A percentile compares a stretch with the other conserved stretches of the same genome.
Evolutionary conservation across 2,797 vertebrate genomes (phyloP).

Genomic region (Benthosema pterotum): DNA sequence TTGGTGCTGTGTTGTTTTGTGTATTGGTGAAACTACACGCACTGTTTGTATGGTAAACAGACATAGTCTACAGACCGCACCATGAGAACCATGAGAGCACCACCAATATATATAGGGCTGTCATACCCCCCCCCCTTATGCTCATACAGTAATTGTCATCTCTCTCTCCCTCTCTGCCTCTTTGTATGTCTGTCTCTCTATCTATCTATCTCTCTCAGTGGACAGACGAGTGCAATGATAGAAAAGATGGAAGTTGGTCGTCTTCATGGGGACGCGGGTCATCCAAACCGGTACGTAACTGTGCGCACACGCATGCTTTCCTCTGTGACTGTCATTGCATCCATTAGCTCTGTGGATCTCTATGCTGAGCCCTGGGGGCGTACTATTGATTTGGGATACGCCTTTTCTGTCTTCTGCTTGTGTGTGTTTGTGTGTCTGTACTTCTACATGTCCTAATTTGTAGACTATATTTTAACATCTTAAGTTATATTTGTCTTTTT

Average conservation of each 20-base stretch:
- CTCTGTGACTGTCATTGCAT: background rate
- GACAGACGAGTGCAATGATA: slow-evolving; percentile 88
- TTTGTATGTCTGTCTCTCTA: background rate
- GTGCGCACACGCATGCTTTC: background rate
- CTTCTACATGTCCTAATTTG: no score
- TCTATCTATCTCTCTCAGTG: slow-evolving; percentile 80
- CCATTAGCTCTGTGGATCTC: background rate
- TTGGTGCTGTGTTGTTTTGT: no score
- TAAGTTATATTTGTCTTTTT: no score
- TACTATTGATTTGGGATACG: background rate
- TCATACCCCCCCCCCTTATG: no score
- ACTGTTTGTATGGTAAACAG: no score
- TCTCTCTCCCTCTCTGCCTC: background rate
- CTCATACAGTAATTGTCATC: no score
- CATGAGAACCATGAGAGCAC: no score
- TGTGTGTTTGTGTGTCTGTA: no score
- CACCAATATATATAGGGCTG: no score
- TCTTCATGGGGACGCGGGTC: slow-evolving; percentile 86
- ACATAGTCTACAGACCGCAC: no score
- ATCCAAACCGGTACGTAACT: slow-evolving; percentile 73
- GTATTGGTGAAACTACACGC: no score
- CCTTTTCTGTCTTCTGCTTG: slow-evolving; percentile 8
- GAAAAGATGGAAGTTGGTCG: slow-evolving; percentile 87
- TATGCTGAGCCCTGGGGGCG: slow-evolving; percentile 5
- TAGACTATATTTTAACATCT: no score